Evolutionary conservation across 2,113 vertebrate species (phyloP).

Genomic region (Archocentrus centrarchus): DNA sequence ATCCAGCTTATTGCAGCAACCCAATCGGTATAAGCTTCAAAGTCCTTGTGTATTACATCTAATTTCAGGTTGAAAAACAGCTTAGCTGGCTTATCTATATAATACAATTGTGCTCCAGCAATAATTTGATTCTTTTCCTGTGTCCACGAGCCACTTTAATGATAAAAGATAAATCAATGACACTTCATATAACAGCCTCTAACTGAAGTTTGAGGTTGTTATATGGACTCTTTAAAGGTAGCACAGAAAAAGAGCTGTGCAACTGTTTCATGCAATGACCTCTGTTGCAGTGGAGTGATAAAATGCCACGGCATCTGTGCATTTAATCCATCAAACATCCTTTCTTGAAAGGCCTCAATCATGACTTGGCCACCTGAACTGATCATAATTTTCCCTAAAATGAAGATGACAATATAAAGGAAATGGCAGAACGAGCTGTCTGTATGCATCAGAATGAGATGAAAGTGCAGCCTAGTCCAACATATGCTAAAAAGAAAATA

Average conservation of each 20-base stretch:
- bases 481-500: conserved; percentile 48
- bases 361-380: conserved; percentile 8
- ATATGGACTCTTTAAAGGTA: not conserved
- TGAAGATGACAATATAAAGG: conserved; percentile 38
- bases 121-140: not conserved
- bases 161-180: conserved; percentile 48
- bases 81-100: conserved; percentile 20
- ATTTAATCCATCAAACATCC: conserved; percentile 77
- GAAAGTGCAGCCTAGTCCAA: conserved; percentile 7
- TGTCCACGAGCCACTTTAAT: not conserved
- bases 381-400: conserved; percentile 44
- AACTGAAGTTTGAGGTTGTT: conserved; percentile 27
- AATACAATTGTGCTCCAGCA: conserved; percentile 12
- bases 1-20: not conserved
- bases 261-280: conserved; percentile 53
- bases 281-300: conserved; percentile 57
- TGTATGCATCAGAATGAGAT: conserved; percentile 43
- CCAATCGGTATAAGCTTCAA: conserved; percentile 2
- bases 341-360: conserved; percentile 6
- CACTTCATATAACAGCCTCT: conserved; percentile 37
- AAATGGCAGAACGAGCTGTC: conserved; percentile 14
- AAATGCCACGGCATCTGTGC: conserved; percentile 63
- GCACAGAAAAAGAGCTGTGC: conserved; percentile 27
- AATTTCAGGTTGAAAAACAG: conserved; percentile 18
- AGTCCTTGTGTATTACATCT: conserved; percentile 6